phyloP scores from a whole-genome alignment of 1,140 invertebrate genomes.

The Drosophila murphyi region DNA sequence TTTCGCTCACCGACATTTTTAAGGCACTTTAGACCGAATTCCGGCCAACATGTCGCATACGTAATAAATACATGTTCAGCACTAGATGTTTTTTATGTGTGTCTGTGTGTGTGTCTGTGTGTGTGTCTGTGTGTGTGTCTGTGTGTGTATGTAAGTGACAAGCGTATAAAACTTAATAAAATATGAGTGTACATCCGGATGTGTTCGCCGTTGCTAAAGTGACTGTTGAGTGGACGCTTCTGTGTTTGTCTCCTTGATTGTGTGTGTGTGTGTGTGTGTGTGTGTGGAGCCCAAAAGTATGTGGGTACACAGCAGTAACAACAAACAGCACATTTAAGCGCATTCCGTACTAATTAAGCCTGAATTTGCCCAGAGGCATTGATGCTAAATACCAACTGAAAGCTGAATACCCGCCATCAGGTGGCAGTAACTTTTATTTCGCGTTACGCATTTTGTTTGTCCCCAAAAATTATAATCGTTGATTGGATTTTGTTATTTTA shows the following conservation, averaged over 20 bases:
- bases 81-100: conserved; percentile 12
- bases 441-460: background rate
- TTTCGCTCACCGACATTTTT: conserved; percentile 17
- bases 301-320: conserved; percentile 22
- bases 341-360: conserved; percentile 76
- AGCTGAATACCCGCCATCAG: background rate
- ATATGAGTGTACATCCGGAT: conserved; percentile 39
- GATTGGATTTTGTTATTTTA: background rate
- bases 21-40: conserved; percentile 46
- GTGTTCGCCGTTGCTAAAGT: conserved; percentile 21
- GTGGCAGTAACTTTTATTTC: background rate
- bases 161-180: conserved; percentile 68
- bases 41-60: conserved; percentile 63
- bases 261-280: conserved; percentile 38
- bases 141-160: conserved; percentile 57
- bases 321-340: conserved; percentile 55
- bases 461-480: background rate
- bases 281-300: conserved; percentile 47
- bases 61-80: conserved; percentile 63
- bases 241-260: conserved; percentile 11
- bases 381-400: background rate
- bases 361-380: conserved; percentile 40
- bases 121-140: conserved; percentile 20
- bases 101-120: background rate
- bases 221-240: conserved; percentile 48